phyloP scores from a whole-genome alignment of 2,113 vertebrate genomes.

The Sialia sialis region DNA sequence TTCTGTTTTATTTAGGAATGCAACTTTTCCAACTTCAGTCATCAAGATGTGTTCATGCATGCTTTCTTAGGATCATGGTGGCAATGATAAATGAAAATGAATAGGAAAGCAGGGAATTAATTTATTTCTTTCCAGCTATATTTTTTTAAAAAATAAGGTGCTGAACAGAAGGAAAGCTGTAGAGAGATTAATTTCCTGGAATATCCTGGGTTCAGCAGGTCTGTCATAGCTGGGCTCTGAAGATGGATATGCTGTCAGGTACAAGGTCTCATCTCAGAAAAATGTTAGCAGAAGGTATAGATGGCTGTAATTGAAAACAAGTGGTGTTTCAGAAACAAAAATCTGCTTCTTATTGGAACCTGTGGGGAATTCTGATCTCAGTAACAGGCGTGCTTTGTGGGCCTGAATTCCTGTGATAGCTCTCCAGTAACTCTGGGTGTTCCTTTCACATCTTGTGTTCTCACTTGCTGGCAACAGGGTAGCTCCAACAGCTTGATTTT shows the following conservation, averaged over 20 bases:
- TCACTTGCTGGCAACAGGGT: background rate
- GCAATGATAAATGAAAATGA: background rate
- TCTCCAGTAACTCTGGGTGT: slow-evolving; percentile 10
- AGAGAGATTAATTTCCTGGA: background rate
- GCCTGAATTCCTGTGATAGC: slow-evolving; percentile 15
- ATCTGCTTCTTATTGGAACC: slow-evolving; percentile 4
- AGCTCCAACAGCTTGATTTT: background rate
- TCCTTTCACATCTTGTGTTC: background rate
- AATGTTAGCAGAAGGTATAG: slow-evolving; percentile 29
- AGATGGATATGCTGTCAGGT: slow-evolving; percentile 6
- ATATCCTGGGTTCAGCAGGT: slow-evolving; percentile 13
- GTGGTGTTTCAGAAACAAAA: background rate
- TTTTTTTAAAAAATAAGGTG: background rate
- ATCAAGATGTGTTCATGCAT: background rate
- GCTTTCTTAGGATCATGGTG: background rate
- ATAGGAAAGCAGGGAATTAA: background rate
- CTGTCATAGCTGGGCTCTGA: background rate
- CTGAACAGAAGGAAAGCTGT: background rate
- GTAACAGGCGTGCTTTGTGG: background rate
- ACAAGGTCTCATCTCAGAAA: background rate
- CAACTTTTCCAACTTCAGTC: background rate
- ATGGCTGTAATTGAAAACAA: slow-evolving; percentile 31
- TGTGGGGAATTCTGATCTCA: slow-evolving; percentile 20
- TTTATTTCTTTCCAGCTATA: background rate
- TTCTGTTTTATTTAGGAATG: background rate